These are phyloP conservation scores for Zenarchopterus dispar DNA, from an alignment of 2,797 vertebrate genomes.

Conservation along the genomic window DNA sequence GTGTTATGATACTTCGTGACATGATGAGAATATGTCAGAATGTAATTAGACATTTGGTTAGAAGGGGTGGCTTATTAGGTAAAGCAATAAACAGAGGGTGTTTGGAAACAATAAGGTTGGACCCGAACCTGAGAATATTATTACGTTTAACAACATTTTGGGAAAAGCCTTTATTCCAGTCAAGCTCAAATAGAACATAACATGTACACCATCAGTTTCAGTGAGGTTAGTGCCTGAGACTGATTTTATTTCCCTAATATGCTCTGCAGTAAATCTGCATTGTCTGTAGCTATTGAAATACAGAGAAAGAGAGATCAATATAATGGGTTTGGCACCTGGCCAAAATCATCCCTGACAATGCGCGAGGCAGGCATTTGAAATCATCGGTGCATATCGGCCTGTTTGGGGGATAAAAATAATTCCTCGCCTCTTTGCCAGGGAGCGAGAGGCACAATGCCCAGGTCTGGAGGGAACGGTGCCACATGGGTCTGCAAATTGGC, in stretches of 20 bases:
- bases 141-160: slow-evolving; percentile 46
- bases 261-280: slow-evolving; percentile 84
- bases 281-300: slow-evolving; percentile 84
- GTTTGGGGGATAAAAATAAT: slow-evolving; percentile 86
- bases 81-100: slow-evolving; percentile 47
- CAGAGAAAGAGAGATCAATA: slow-evolving; percentile 88
- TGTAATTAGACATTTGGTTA: slow-evolving; percentile 68
- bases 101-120: slow-evolving; percentile 34
- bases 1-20: slow-evolving; percentile 70
- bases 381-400: slow-evolving; percentile 83
- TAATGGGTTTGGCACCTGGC: slow-evolving; percentile 85
- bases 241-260: slow-evolving; percentile 84
- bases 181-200: slow-evolving; percentile 21
- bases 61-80: slow-evolving; percentile 42
- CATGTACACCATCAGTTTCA: slow-evolving; percentile 62
- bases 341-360: slow-evolving; percentile 85
- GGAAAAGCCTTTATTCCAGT: slow-evolving; percentile 26
- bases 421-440: slow-evolving; percentile 83
- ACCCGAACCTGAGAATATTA: slow-evolving; percentile 40
- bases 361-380: slow-evolving; percentile 84
- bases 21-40: slow-evolving; percentile 70
- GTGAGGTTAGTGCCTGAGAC: slow-evolving; percentile 67
- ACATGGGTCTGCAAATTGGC: slow-evolving; percentile 87
- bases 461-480: slow-evolving; percentile 85
- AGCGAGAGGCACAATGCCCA: slow-evolving; percentile 83